Percentiles rank a stretch among this genome's conserved stretches.
These are phyloP conservation scores for Pocillopora meandrina DNA, from an alignment of 92 coral and sea anemone genomes.

Conservation along the genomic window DNA sequence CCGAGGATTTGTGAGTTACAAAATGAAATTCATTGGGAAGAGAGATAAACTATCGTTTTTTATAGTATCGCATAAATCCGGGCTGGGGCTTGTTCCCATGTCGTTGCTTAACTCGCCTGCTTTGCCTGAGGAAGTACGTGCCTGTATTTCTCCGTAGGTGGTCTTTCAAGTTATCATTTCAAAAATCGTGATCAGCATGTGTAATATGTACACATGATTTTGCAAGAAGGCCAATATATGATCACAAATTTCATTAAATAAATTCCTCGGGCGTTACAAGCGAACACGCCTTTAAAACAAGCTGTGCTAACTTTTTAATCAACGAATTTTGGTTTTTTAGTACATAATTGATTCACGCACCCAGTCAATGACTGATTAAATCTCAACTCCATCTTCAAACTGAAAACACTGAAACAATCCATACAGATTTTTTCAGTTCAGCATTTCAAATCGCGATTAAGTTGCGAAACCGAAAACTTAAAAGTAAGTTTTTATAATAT, in stretches of 20 bases:
- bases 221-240: background rate
- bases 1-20: background rate
- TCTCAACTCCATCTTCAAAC: background rate
- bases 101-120: conserved; percentile 7
- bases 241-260: no score
- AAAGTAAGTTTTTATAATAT: background rate
- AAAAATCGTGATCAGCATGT: conserved; percentile 14
- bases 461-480: no score
- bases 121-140: conserved; percentile 15
- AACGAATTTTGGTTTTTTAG: background rate
- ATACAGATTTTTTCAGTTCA: no score
- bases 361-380: background rate
- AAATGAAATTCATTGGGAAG: background rate
- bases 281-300: background rate
- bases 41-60: background rate
- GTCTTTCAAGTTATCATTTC: conserved; percentile 28
- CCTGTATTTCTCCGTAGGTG: conserved; percentile 18
- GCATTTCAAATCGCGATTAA: no score
- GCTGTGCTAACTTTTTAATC: background rate
- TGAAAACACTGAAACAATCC: no score
- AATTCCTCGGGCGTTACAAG: no score
- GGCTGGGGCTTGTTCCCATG: background rate
- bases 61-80: background rate
- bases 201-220: background rate
- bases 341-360: background rate